phyloP scores from a whole-genome alignment of 2,113 vertebrate species.

The Festucalex cinctus region DNA sequence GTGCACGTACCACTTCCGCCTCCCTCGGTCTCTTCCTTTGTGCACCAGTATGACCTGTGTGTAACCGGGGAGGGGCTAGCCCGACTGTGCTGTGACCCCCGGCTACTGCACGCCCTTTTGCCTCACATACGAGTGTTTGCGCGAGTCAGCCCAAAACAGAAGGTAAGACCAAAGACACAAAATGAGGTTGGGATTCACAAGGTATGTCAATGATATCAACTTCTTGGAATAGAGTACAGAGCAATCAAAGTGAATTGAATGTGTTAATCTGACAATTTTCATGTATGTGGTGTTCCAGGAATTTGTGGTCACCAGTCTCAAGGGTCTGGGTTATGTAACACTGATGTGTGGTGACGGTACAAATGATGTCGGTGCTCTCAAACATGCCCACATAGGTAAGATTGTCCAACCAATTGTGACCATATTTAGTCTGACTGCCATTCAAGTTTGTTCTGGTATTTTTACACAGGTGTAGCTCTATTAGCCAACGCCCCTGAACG shows the following conservation, averaged over 20 bases:
- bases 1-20: conserved; percentile 65
- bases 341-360: conserved; percentile 97
- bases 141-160: conserved; percentile 79
- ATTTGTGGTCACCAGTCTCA: conserved; percentile 93
- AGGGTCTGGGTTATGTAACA: conserved; percentile 87
- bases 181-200: background rate
- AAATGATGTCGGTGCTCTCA: conserved; percentile 94
- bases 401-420: background rate
- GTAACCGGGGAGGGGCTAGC: conserved; percentile 87
- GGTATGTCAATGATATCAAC: background rate
- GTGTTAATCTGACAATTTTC: background rate
- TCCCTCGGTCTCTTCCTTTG: conserved; percentile 63
- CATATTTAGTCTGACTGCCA: background rate
- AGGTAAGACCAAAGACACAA: conserved; percentile 49
- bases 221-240: background rate
- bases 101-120: conserved; percentile 63
- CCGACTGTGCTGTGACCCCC: conserved; percentile 68
- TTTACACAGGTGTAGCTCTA: conserved; percentile 82
- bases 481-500: conserved; percentile 89
- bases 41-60: conserved; percentile 79
- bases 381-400: conserved; percentile 94
- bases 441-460: background rate
- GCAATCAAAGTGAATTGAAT: background rate
- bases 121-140: conserved; percentile 75
- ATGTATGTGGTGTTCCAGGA: conserved; percentile 72